Base-by-base conservation (phyloP, 2,888 invertebrate species). In the Nipponacmea schrenckii region DNA sequence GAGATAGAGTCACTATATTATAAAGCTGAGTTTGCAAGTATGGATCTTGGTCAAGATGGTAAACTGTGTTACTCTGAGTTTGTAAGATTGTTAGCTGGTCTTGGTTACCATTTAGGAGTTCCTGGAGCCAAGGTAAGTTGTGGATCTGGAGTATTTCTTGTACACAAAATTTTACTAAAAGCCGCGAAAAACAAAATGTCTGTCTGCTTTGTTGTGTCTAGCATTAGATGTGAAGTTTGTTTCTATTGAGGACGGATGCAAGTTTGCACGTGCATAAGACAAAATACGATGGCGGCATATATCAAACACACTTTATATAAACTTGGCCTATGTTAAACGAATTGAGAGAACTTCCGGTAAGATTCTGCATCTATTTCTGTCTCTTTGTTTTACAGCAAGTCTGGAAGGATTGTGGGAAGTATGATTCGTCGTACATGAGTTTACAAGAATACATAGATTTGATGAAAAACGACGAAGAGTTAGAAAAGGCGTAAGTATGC, bases 361-460 rank as follows among this genome's bases (percentile, higher is more conserved):
- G 31, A 31, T 2, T 31, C 31, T 3, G 31, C 31, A 31, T 31
- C 31, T 31, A 31, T 31, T 3, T 31, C 31, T 31, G 31, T 3
- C 31, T 31, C 3, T 3, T 31, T 31, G 5, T 31, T 10, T 8
- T 56, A 12, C 44, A 64, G 65, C 64, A 66, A 27, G 66, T 65
- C 63, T 20, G 66, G 73, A 69, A 72, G 56, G 50, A 67, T 14
- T 31, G 64, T 50, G 65, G 66, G 24, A 67, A 64, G 67, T 64
- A 67, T 27, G 65, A 70, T 46, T 46, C 65, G 45, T 64, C 62
- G 20, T 50, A 15, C 24, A 69, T 67, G 69, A 68, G 20, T 2
- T 50, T 62, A 62, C 44, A 24, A 2, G 64, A 62, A 45, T 67
- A 31, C 20, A 45, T 50, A 10, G 27, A 46, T 1, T n/a, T 66